Percentiles rank a stretch among this genome's conserved stretches.
These are phyloP conservation scores for Varecia variegata DNA, from an alignment of 2,797 vertebrate genomes.

Conservation along the genomic window DNA sequence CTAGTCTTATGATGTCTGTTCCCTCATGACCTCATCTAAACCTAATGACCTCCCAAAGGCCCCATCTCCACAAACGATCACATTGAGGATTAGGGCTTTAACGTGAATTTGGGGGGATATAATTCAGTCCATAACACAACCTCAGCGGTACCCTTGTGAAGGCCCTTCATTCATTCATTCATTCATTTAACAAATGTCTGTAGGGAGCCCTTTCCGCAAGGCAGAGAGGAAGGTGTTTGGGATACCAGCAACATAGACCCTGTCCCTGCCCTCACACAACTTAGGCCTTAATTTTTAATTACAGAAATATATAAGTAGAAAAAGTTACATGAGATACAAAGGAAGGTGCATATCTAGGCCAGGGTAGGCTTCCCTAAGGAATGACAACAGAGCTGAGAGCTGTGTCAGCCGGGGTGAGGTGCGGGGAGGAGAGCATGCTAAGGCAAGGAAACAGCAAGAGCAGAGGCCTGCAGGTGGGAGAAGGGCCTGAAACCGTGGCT, in stretches of 20 bases:
- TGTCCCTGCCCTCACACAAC: background rate
- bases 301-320: constrained; percentile 23
- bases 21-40: background rate
- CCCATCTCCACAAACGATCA: background rate
- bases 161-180: background rate
- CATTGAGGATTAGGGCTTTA: background rate
- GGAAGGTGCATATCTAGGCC: background rate
- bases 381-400: background rate
- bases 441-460: background rate
- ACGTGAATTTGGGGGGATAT: background rate
- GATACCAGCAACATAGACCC: background rate
- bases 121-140: background rate
- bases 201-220: background rate
- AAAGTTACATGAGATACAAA: background rate
- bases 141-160: background rate
- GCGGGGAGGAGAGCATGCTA: background rate
- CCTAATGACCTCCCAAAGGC: background rate
- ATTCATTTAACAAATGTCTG: background rate
- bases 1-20: background rate
- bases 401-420: no score
- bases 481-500: background rate
- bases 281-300: background rate
- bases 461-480: background rate
- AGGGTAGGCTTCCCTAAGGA: background rate
- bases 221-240: background rate